Evolutionary conservation across 2,888 invertebrate species (phyloP).

Genomic region (Himalopsyche kuldschensis): DNA sequence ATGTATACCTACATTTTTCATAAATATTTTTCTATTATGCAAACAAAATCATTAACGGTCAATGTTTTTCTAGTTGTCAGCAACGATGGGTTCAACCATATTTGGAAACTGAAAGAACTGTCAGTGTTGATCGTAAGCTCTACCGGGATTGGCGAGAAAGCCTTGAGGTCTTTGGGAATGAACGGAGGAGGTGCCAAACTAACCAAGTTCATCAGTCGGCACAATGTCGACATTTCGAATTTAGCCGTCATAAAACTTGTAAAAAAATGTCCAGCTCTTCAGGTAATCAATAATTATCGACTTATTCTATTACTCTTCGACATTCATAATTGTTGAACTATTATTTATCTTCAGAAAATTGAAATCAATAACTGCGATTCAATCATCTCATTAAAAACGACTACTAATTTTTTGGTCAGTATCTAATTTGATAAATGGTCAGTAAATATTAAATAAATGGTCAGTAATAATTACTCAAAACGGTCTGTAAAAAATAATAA

Average conservation of each 20-base stretch:
- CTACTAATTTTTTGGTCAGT: too few species aligned
- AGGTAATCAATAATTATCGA: background rate
- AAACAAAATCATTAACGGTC: background rate
- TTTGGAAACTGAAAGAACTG: conserved; percentile 24
- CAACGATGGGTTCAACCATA: conserved; percentile 15
- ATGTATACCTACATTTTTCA: too few species aligned
- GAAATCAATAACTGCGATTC: too few species aligned
- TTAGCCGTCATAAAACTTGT: conserved; percentile 7
- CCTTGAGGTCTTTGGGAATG: conserved; percentile 5
- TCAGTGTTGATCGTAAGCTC: conserved; percentile 21
- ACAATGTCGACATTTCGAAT: conserved; percentile 15
- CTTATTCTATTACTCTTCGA: background rate
- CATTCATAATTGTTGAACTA: too few species aligned
- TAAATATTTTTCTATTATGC: too few species aligned
- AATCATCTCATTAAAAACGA: too few species aligned
- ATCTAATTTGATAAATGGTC: too few species aligned
- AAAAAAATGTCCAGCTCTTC: conserved; percentile 17
- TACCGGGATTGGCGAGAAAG: conserved; percentile 6
- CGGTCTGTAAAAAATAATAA: too few species aligned
- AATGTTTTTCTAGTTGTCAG: conserved; percentile 13
- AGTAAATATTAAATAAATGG: too few species aligned
- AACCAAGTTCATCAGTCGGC: conserved; percentile 15
- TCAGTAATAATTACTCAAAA: too few species aligned
- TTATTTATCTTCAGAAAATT: background rate
- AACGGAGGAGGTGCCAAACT: conserved; percentile 15